phyloP scores from a whole-genome alignment of 2,888 invertebrate species.

The Cheilosia soror region DNA sequence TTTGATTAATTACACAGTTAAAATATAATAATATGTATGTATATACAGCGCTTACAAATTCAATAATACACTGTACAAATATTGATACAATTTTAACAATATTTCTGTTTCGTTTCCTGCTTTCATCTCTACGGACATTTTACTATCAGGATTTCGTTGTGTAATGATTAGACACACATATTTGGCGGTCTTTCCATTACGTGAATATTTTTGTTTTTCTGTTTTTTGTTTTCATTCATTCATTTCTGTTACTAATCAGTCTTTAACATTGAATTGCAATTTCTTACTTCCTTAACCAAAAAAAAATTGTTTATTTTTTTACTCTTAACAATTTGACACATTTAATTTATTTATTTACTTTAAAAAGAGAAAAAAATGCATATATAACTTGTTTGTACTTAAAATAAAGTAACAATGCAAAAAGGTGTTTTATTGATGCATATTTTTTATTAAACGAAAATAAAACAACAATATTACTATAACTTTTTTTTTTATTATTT shows the following conservation, averaged over 20 bases:
- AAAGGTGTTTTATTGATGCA: not conserved
- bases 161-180: not conserved
- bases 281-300: slow-evolving; percentile 23
- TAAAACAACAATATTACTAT: slow-evolving; percentile 29
- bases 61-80: slow-evolving; percentile 73
- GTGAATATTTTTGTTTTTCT: slow-evolving; percentile 30
- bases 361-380: slow-evolving; percentile 7
- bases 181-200: not conserved
- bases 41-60: slow-evolving; percentile 64
- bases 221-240: slow-evolving; percentile 16
- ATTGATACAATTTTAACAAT: slow-evolving; percentile 56
- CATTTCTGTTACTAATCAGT: slow-evolving; percentile 68
- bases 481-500: slow-evolving; percentile 39
- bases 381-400: slow-evolving; percentile 50
- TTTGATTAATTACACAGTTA: slow-evolving; percentile 66
- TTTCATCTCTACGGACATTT: slow-evolving; percentile 3
- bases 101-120: slow-evolving; percentile 16
- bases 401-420: slow-evolving; percentile 57
- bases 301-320: slow-evolving; percentile 9
- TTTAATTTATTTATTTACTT: not conserved
- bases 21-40: slow-evolving; percentile 40
- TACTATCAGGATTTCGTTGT: slow-evolving; percentile 20
- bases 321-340: slow-evolving; percentile 64
- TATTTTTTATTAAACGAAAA: slow-evolving; percentile 14
- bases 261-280: slow-evolving; percentile 68